Evolutionary conservation across 2,888 invertebrate species (phyloP).

Genomic region (Conomelus anceps): DNA sequence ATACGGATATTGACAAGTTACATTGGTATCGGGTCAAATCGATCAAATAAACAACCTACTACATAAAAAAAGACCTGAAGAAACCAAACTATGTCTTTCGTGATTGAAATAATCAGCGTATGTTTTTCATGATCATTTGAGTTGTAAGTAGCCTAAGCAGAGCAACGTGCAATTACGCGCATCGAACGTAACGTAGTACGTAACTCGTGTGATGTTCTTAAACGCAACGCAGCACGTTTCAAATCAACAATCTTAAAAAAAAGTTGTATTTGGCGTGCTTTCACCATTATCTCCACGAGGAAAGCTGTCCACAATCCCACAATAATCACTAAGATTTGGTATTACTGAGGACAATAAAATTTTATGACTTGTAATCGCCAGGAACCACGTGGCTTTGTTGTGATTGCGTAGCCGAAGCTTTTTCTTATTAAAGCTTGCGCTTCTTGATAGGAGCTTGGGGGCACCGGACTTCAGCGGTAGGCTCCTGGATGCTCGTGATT

Average conservation of each 20-base stretch:
- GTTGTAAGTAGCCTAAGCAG: background rate
- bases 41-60: too few relatives aligned
- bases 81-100: too few relatives aligned
- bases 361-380: background rate
- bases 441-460: too few relatives aligned
- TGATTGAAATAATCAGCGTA: background rate
- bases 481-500: background rate
- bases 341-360: background rate
- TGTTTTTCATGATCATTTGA: background rate
- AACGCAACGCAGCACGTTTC: background rate
- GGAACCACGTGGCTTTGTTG: background rate
- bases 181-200: background rate
- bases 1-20: too few relatives aligned
- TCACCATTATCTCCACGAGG: background rate
- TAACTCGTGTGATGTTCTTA: background rate
- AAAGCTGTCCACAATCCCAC: background rate
- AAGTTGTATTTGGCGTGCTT: too few relatives aligned
- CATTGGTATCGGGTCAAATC: too few relatives aligned
- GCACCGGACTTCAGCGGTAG: background rate
- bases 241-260: too few relatives aligned
- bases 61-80: too few relatives aligned
- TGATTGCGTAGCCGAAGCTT: background rate
- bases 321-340: background rate
- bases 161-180: background rate
- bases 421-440: too few relatives aligned